Evolutionary conservation across 2,113 vertebrate species (phyloP), one percentile per base, ranked within the genome.

Genomic region (Lathamus discolor): DNA sequence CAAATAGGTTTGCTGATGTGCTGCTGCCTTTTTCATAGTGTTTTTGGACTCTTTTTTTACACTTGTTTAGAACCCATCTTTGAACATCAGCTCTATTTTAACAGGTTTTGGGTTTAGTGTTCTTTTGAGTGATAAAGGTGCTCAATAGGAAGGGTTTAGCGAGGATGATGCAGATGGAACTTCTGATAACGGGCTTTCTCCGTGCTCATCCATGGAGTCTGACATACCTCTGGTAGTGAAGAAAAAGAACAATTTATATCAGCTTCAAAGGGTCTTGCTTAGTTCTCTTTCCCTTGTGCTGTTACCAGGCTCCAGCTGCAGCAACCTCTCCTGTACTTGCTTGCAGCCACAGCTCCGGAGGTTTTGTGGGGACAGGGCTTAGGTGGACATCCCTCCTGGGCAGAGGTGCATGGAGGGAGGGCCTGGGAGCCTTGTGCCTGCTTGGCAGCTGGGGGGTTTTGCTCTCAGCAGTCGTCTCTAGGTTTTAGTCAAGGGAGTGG

Each of bases 181-280:
- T 20, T 6, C 13, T 17, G 46, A 29, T 31, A n/a, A n/a, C 4
- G 10, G 27, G 5, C 6, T 57, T 78, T 22, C 13, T 39, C 33
- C 9, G 0, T 5, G 28, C 37, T 55, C 43, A 10, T 31, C 43
- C 1, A 0, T 9, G 63, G 52, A 35, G 5, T 10, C 9, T 43
- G 25, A 3, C 5, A 0, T 25, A 20, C 33, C 41, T 44, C 41
- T 79, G 52, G 37, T 10, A 10, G n/a, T 0, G 2, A 27, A 63
- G n/a, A 61, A 51, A 33, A 37, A 48, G 13, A 24, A 17, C 7
- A 1, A 9, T 64, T 83, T 41, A 3, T 18, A 19, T 33, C 10
- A 2, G 7, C 4, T 43, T 24, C 10, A 59, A 35, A 13, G 2
- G 0, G 1, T 5, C 22, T 76, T 57, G 29, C 24, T 54, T 23